Percentiles rank a stretch among this genome's conserved stretches.
Evolutionary conservation across 2,888 invertebrate species (phyloP).

Genomic region (Iphiclides podalirius): DNA sequence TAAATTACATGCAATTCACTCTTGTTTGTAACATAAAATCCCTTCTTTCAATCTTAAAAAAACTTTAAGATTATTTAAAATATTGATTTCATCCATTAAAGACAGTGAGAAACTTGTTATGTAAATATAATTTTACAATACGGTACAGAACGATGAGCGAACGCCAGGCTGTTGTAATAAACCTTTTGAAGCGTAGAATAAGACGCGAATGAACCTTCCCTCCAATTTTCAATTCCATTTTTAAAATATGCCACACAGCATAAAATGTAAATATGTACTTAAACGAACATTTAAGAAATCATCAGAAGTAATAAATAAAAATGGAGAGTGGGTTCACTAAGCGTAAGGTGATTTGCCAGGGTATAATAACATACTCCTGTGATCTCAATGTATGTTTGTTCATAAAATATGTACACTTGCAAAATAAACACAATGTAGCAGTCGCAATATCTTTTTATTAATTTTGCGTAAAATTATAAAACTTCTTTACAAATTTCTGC

Average conservation of each 20-base stretch:
- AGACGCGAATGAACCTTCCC: conserved; percentile 47
- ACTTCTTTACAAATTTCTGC: background rate
- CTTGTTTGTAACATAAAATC: too few relatives aligned
- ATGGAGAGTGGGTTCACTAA: conserved; percentile 44
- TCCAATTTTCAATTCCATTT: conserved; percentile 29
- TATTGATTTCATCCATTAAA: conserved; percentile 26
- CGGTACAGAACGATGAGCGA: conserved; percentile 49
- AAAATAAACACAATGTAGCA: conserved; percentile 32
- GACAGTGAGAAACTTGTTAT: conserved; percentile 61
- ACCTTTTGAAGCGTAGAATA: conserved; percentile 49
- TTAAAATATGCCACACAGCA: background rate
- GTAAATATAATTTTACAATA: conserved; percentile 61
- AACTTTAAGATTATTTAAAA: too few relatives aligned
- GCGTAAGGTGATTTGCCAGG: conserved; percentile 66
- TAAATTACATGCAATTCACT: too few relatives aligned
- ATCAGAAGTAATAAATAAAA: conserved; percentile 16
- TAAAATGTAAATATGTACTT: conserved; percentile 9
- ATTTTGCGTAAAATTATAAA: conserved; percentile 21
- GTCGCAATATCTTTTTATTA: conserved; percentile 31
- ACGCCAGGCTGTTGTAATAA: conserved; percentile 62
- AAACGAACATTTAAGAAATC: conserved; percentile 2
- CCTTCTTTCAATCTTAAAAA: too few relatives aligned
- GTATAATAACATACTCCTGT: conserved; percentile 66
- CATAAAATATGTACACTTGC: conserved; percentile 38
- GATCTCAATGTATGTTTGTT: conserved; percentile 77